Percentiles rank a stretch among this genome's conserved stretches.
Conservation (phyloP, 2,113 vertebrate species). For the Mormyrus lacerda region DNA sequence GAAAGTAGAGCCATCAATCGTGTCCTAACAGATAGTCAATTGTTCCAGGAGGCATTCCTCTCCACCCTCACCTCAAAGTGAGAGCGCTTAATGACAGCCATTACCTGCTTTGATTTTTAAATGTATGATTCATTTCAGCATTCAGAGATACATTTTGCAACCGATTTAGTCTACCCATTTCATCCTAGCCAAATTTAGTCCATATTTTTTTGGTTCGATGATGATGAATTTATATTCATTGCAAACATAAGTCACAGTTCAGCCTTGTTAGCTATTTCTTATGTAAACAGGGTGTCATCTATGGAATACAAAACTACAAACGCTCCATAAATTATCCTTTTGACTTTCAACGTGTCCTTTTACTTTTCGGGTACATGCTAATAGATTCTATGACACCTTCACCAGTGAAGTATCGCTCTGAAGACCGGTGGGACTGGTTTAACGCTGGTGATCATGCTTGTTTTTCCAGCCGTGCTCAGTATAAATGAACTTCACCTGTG, state of each 20-base stretch:
- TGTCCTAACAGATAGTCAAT: not conserved
- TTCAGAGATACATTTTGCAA: not conserved
- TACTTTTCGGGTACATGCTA: not conserved
- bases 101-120: not conserved
- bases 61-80: not conserved
- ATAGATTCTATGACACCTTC: not conserved
- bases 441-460: not conserved
- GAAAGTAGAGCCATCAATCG: not conserved
- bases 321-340: not conserved
- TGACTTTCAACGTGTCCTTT: conserved; percentile 3
- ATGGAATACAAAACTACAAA: not conserved
- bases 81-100: not conserved
- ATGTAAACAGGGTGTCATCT: not conserved
- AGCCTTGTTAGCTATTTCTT: not conserved
- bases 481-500: not conserved
- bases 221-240: not conserved
- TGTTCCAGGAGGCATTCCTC: not conserved
- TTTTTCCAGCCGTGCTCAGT: not conserved
- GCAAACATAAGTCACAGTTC: not conserved
- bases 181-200: not conserved
- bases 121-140: not conserved
- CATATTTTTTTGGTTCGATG: not conserved
- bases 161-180: not conserved
- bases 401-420: not conserved
- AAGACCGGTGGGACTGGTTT: not conserved